phyloP scores from a whole-genome alignment of 2,888 invertebrate genomes.

The Aplocera efformata region DNA sequence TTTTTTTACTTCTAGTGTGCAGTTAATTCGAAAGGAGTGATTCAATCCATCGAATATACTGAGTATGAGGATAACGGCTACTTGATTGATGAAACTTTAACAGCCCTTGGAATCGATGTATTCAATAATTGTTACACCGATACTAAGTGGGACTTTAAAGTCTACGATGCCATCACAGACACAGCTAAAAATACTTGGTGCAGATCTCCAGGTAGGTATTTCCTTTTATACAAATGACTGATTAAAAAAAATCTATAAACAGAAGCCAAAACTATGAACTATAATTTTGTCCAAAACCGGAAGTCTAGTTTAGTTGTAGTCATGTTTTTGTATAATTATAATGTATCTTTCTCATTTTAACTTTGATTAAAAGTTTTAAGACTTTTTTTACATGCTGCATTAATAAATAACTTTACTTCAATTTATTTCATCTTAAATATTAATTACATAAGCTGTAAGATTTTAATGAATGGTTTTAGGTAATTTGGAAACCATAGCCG shows the following conservation, averaged over 20 bases:
- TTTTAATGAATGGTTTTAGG: slow-evolving; percentile 41
- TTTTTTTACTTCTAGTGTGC: slow-evolving; percentile 30
- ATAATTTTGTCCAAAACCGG: too few relatives aligned
- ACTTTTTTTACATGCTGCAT: too few relatives aligned
- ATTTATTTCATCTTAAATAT: too few relatives aligned
- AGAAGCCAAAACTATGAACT: too few relatives aligned
- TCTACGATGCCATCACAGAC: slow-evolving; percentile 40
- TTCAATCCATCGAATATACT: slow-evolving; percentile 67
- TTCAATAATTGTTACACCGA: slow-evolving; percentile 43
- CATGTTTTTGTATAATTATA: too few relatives aligned
- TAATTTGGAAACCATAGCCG: slow-evolving; percentile 74
- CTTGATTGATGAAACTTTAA: slow-evolving; percentile 37
- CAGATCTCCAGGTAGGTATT: slow-evolving; percentile 48
- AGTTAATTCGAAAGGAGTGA: slow-evolving; percentile 60
- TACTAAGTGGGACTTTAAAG: slow-evolving; percentile 39
- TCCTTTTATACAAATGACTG: too few relatives aligned
- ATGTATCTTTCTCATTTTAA: too few relatives aligned
- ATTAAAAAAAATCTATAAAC: too few relatives aligned
- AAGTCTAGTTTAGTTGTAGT: too few relatives aligned
- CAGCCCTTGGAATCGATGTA: slow-evolving; percentile 24
- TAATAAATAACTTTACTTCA: too few relatives aligned
- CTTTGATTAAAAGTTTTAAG: too few relatives aligned
- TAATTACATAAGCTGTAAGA: too few relatives aligned
- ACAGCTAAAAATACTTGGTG: slow-evolving; percentile 46
- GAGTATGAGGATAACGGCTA: slow-evolving; percentile 70